A percentile compares a stretch with the other conserved stretches of the same genome.
Conservation (phyloP, 2,113 vertebrate species). For the Pseudolaguvia tuberculata region DNA sequence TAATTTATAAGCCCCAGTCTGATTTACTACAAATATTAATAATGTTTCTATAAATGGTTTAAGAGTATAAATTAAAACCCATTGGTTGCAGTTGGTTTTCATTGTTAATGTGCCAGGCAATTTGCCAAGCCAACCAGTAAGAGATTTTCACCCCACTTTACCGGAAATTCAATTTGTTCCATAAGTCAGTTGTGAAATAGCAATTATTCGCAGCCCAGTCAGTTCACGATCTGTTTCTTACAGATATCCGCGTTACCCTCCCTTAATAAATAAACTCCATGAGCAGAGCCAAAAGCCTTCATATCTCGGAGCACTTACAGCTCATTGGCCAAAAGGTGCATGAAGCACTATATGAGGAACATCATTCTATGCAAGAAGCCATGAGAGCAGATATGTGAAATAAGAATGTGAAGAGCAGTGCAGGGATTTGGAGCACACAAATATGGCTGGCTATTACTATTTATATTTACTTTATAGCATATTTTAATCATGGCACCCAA, state of each 20-base stretch:
- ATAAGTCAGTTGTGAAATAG: conserved; percentile 69
- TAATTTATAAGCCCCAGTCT: no score
- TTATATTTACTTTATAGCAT: neutral
- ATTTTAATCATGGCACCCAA: neutral
- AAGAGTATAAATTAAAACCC: conserved; percentile 54
- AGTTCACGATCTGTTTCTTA: conserved; percentile 71
- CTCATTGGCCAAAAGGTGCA: conserved; percentile 31
- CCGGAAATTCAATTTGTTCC: conserved; percentile 73
- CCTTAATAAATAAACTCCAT: conserved; percentile 51
- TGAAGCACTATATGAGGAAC: neutral
- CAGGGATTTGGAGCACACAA: neutral
- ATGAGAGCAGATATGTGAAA: conserved; percentile 50
- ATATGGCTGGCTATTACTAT: neutral
- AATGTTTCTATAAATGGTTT: conserved; percentile 58
- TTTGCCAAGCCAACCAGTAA: conserved; percentile 55
- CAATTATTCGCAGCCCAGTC: conserved; percentile 70
- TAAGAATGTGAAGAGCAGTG: conserved; percentile 61
- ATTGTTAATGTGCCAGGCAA: conserved; percentile 58
- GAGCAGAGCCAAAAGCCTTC: conserved; percentile 57
- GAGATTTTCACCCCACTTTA: conserved; percentile 62
- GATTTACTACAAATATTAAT: conserved; percentile 48
- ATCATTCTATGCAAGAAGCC: conserved; percentile 16
- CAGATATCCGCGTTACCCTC: conserved; percentile 60
- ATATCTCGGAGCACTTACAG: conserved; percentile 6
- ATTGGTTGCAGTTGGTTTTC: conserved; percentile 42